A percentile compares a stretch with the other conserved stretches of the same genome.
Evolutionary conservation across 2,797 vertebrate species (phyloP).

Genomic region (Carapus acus): DNA sequence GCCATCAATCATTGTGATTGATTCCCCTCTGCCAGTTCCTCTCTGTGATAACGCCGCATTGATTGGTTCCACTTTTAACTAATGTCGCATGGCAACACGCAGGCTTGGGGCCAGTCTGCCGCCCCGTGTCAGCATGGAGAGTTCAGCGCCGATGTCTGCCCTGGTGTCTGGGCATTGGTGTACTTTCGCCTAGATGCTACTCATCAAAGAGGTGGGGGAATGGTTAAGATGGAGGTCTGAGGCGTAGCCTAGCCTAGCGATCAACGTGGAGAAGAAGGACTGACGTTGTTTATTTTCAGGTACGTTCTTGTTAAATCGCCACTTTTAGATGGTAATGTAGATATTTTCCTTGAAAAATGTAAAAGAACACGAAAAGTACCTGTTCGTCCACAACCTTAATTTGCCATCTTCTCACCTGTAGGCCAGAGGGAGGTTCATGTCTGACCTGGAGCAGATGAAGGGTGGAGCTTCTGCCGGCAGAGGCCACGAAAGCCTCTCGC

Average conservation of each 20-base stretch:
- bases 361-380: background rate
- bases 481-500: slow-evolving; percentile 72
- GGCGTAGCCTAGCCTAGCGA: slow-evolving; percentile 13
- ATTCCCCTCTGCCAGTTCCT: slow-evolving; percentile 55
- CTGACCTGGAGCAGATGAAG: slow-evolving; percentile 78
- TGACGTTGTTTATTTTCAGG: slow-evolving; percentile 43
- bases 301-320: slow-evolving; percentile 30
- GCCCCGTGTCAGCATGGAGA: slow-evolving; percentile 40
- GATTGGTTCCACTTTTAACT: slow-evolving; percentile 50
- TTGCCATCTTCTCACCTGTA: slow-evolving; percentile 9
- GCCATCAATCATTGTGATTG: slow-evolving; percentile 57
- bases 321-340: no score
- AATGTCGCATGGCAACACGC: slow-evolving; percentile 46
- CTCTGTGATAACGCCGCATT: slow-evolving; percentile 54
- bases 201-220: slow-evolving; percentile 14
- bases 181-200: slow-evolving; percentile 32
- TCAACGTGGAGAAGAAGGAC: slow-evolving; percentile 14
- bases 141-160: slow-evolving; percentile 34
- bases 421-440: slow-evolving; percentile 70
- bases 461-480: slow-evolving; percentile 74
- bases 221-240: slow-evolving; percentile 33
- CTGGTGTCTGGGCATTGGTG: slow-evolving; percentile 7
- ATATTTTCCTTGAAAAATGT: background rate
- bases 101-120: slow-evolving; percentile 50
- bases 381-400: background rate